Base-by-base conservation (phyloP, 2,113 vertebrate species). In the Diglossa brunneiventris region DNA sequence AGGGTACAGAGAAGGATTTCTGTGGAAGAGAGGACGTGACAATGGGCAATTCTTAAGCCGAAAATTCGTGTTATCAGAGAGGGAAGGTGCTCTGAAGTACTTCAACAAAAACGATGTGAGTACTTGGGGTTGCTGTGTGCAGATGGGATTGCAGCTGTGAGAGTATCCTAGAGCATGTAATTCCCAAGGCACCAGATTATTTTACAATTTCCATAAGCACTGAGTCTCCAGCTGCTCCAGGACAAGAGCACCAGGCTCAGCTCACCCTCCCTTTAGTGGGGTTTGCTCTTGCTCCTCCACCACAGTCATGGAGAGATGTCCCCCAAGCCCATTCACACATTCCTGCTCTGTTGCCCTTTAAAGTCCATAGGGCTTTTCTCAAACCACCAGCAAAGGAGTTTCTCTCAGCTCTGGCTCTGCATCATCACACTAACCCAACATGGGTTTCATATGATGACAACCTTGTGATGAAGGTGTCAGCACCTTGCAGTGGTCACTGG, bases 81-180 rank as follows among this genome's bases (percentile, higher is more conserved):
- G 99, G 49, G 99, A 99, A 96, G 99, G 99, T 4, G 98, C 98
- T 2, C 97, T 99, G 79, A 99, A 99, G 87, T 99, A 99, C 92
- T 99, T 99, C 98, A 99, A 99, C 98, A 99, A 98, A 90, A 99
- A 98, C 6, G 99, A 99, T 1, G 99, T 99, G 94, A 99, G 99
- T 89, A 27, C 21, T 19, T 19, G 50, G 14, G 24, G 1, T 2
- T 41, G 50, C 42, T 52, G 15, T 11, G 2, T 24, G 75, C 27
- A 15, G 31, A 3, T 0, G 74, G 24, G 9, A 12, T 55, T 1
- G 0, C 66, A 66, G 7, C 56, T 53, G 5, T 41, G 15, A 13
- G 49, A 75, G 33, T 41, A 35, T 27, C 56, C 76, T 73, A 15
- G 39, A 69, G 19, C 31, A 4, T 0, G 0, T 14, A 2, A n/a